Evolutionary conservation across 2,888 invertebrate species (phyloP).

Genomic region (Caenorhabditis sp.): DNA sequence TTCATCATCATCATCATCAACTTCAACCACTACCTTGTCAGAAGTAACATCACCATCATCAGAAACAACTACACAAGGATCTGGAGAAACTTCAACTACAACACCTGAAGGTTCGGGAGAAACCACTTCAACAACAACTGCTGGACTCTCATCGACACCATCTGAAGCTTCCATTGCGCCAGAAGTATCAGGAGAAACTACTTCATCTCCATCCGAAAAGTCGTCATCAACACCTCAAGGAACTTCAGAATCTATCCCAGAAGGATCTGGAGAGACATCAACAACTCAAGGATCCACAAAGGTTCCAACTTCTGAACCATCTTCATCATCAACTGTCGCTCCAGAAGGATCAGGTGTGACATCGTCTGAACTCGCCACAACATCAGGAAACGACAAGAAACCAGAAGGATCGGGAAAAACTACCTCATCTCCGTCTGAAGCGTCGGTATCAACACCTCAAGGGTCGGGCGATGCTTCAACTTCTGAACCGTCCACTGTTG

Average conservation of each 20-base stretch:
- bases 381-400: neutral
- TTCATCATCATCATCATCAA: neutral
- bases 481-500: neutral
- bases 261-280: slow-evolving; percentile 5
- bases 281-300: neutral
- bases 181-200: slow-evolving; percentile 10
- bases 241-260: slow-evolving; percentile 15
- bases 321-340: neutral
- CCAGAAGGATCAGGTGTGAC: neutral
- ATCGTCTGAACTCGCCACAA: too few relatives aligned
- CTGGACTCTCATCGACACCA: neutral
- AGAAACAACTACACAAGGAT: neutral
- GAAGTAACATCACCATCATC: neutral
- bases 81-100: neutral
- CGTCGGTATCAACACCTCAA: too few relatives aligned
- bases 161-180: neutral
- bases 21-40: neutral
- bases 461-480: too few relatives aligned
- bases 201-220: slow-evolving; percentile 4
- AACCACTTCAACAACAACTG: neutral
- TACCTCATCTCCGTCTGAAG: too few relatives aligned
- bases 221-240: neutral
- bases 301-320: neutral
- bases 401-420: too few relatives aligned
- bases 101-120: neutral